Evolutionary conservation across 2,797 vertebrate species (phyloP).

Genomic region (Phoeniculus purpureus): DNA sequence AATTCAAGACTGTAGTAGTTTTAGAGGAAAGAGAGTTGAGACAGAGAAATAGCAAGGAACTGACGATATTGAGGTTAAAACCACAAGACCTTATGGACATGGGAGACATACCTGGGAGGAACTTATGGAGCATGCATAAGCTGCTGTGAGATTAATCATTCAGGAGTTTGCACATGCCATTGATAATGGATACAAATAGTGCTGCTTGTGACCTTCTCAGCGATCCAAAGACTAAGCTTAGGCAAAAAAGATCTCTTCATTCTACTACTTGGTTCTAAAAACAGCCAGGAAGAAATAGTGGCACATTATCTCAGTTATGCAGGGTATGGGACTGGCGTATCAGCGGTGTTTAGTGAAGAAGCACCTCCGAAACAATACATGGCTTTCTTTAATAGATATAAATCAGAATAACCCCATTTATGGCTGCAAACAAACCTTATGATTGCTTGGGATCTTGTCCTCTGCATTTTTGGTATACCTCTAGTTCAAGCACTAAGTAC

Average conservation of each 20-base stretch:
- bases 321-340: not conserved
- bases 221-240: not conserved
- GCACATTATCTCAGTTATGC: not conserved
- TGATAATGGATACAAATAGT: not conserved
- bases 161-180: not conserved
- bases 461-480: not conserved
- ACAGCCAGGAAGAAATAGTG: not conserved
- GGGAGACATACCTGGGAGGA: not conserved
- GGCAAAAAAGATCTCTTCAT: not conserved
- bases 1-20: slow-evolving; percentile 28
- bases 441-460: not conserved
- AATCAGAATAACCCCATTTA: not conserved
- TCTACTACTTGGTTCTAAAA: not conserved
- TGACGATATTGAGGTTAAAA: slow-evolving; percentile 6
- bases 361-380: not conserved
- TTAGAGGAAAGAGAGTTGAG: slow-evolving; percentile 10
- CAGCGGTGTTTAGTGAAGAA: not conserved
- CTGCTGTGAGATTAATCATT: not conserved
- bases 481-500: not conserved
- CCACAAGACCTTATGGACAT: not conserved
- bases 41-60: slow-evolving; percentile 2
- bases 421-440: not conserved
- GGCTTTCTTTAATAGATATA: not conserved
- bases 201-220: not conserved
- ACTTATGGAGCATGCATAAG: not conserved